phyloP scores from a whole-genome alignment of 2,888 invertebrate species.

The Scaeva pyrastri region DNA sequence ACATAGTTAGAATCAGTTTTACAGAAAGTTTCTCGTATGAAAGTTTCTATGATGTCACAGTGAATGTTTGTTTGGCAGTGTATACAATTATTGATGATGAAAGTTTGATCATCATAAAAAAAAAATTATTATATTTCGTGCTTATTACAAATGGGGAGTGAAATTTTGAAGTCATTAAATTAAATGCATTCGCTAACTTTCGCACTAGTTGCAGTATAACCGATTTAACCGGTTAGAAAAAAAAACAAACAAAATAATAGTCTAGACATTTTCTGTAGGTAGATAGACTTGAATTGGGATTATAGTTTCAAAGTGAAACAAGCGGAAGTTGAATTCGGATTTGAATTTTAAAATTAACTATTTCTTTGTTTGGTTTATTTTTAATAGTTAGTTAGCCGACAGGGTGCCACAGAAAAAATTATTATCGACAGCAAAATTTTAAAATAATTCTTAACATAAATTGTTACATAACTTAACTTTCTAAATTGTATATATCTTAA shows the following conservation, averaged over 20 bases:
- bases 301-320: background rate
- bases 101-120: constrained; percentile 1
- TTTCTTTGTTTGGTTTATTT: background rate
- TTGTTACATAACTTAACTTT: no score
- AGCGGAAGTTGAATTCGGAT: background rate
- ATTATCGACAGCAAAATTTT: no score
- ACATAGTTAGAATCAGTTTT: no score
- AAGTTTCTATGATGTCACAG: constrained; percentile 43
- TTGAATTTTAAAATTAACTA: background rate
- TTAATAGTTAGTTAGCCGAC: no score
- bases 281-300: background rate
- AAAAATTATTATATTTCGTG: constrained; percentile 29
- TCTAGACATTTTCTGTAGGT: background rate
- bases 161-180: constrained; percentile 20
- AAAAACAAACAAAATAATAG: background rate
- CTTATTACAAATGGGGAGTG: constrained; percentile 34
- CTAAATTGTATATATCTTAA: no score
- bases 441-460: no score
- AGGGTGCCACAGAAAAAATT: no score
- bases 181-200: constrained; percentile 8
- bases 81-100: constrained; percentile 29
- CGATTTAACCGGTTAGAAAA: constrained; percentile 27
- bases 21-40: constrained; percentile 45
- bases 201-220: constrained; percentile 29
- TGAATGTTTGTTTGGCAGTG: constrained; percentile 29